Conservation (phyloP, 2,888 invertebrate species). For the Ctenicera cuprea region DNA sequence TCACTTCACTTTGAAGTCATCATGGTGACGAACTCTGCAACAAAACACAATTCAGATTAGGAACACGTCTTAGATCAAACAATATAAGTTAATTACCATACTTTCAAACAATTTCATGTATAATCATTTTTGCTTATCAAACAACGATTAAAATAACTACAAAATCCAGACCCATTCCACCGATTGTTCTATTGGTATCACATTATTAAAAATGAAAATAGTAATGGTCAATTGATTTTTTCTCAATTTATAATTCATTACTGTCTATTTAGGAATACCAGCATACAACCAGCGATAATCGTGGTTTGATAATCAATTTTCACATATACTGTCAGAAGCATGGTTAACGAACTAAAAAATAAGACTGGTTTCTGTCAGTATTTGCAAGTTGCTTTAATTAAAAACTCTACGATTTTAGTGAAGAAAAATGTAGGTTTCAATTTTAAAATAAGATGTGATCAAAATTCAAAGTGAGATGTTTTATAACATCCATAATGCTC, state of each 20-base stretch:
- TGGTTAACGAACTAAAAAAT: neutral
- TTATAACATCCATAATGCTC: too few species aligned
- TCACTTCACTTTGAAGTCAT: conserved; percentile 98
- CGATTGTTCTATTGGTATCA: too few species aligned
- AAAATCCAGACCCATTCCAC: too few species aligned
- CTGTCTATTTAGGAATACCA: too few species aligned
- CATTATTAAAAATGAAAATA: too few species aligned
- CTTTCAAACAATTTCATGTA: conserved; percentile 3
- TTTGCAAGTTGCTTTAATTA: conserved; percentile 21
- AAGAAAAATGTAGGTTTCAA: neutral
- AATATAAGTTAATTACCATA: conserved; percentile 9
- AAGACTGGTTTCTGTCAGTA: neutral
- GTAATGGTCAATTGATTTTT: neutral
- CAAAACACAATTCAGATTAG: conserved; percentile 65
- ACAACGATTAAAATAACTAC: too few species aligned
- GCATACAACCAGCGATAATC: neutral
- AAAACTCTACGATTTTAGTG: conserved; percentile 1
- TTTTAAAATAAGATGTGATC: neutral
- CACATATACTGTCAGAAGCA: conserved; percentile 11
- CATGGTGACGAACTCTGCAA: conserved; percentile 98
- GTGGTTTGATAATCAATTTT: conserved; percentile 1
- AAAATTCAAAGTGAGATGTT: neutral
- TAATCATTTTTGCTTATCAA: neutral
- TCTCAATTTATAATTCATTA: conserved; percentile 20
- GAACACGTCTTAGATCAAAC: neutral